These are phyloP conservation scores for Arrhopalites spinosus DNA, from an alignment of 2,888 invertebrate genomes.

Conservation along the genomic window DNA sequence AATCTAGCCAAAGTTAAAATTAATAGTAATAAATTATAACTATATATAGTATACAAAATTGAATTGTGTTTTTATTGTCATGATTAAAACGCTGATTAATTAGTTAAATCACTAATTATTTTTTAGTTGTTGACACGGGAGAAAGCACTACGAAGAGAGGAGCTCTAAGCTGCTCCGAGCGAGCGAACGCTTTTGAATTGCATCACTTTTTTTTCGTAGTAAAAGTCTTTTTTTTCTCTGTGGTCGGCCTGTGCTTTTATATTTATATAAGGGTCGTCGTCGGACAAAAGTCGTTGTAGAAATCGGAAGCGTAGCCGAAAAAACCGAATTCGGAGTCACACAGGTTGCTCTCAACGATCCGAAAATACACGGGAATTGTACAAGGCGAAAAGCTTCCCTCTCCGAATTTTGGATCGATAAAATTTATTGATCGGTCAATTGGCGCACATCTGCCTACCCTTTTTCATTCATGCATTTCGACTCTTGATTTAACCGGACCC, in stretches of 20 bases:
- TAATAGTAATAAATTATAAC: too few species aligned
- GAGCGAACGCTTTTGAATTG: too few species aligned
- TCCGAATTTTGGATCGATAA: conserved; percentile 28
- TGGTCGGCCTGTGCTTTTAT: too few species aligned
- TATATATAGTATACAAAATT: too few species aligned
- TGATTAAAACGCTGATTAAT: too few species aligned
- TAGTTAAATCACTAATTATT: too few species aligned
- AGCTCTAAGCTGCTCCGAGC: too few species aligned
- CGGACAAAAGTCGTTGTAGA: conserved; percentile 14
- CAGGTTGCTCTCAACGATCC: conserved; percentile 48
- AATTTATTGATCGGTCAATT: conserved; percentile 33
- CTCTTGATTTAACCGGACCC: conserved; percentile 1
- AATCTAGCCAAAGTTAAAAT: background rate
- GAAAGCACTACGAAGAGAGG: too few species aligned
- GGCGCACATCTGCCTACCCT: conserved; percentile 14
- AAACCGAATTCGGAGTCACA: conserved; percentile 33
- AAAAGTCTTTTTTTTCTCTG: too few species aligned
- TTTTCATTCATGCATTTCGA: background rate
- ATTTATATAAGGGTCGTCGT: conserved; percentile 2
- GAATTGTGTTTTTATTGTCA: too few species aligned
- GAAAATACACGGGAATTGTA: conserved; percentile 42
- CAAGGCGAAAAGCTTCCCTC: conserved; percentile 40
- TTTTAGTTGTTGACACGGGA: too few species aligned
- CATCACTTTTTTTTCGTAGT: too few species aligned
- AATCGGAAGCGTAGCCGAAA: conserved; percentile 17